Percentiles rank a stretch among this genome's conserved stretches.
Conservation (phyloP, 2,888 invertebrate species). For the Tenodera sinensis region DNA sequence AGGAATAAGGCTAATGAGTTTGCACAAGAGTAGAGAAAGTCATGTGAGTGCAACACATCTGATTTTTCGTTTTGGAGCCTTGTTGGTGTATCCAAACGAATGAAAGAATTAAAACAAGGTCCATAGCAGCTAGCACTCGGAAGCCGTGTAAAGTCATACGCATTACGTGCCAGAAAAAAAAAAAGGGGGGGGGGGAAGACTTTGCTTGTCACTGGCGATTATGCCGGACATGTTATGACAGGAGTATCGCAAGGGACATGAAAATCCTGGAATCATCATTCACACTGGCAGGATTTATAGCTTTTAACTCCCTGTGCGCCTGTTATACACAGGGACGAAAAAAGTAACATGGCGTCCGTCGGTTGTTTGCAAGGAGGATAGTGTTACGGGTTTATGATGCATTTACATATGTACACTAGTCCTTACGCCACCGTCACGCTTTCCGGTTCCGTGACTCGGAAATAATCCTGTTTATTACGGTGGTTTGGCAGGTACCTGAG, state of each 20-base stretch:
- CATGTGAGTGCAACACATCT: too few species aligned
- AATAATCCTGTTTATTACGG: background rate
- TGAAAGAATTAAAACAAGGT: background rate
- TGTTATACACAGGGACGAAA: background rate
- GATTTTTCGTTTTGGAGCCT: background rate
- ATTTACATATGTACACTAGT: background rate
- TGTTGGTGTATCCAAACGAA: background rate
- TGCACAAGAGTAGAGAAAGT: too few species aligned
- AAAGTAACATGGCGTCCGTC: background rate
- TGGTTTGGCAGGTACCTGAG: background rate
- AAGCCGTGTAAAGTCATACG: background rate
- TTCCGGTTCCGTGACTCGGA: background rate
- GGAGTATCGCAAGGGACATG: background rate
- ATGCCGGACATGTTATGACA: background rate
- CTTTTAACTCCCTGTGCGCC: background rate
- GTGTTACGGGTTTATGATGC: background rate
- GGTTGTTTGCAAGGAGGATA: background rate
- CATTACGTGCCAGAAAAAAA: too few species aligned
- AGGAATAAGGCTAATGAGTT: too few species aligned
- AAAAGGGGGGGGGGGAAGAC: background rate
- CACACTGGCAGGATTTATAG: background rate
- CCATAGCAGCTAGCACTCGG: too few species aligned
- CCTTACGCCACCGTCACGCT: background rate
- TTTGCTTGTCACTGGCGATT: background rate
- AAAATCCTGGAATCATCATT: background rate